Conservation (phyloP, 53 echinoderm and acorn worm genomes). For the Echinarachnius parma region DNA sequence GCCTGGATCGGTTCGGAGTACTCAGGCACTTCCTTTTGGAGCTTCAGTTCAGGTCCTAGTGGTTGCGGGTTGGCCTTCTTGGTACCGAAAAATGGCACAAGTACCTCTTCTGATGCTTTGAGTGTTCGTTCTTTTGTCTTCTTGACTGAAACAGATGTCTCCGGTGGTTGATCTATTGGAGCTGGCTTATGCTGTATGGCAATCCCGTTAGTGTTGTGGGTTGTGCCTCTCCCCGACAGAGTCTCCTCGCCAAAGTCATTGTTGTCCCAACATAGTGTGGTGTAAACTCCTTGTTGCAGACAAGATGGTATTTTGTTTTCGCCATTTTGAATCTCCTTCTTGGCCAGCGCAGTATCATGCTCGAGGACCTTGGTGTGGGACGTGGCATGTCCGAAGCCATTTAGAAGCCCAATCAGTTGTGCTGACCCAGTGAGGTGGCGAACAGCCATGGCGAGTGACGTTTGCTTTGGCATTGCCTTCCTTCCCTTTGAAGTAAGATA, state of each 20-base stretch:
- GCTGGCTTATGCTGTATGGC: slow-evolving; percentile 22
- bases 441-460: slow-evolving; percentile 58
- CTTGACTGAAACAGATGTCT: too few relatives aligned
- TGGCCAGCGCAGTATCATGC: slow-evolving; percentile 65
- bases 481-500: slow-evolving; percentile 67
- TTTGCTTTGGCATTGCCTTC: slow-evolving; percentile 59
- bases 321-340: not conserved
- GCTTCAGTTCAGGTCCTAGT: not conserved
- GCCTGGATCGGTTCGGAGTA: too few relatives aligned
- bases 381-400: slow-evolving; percentile 46
- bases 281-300: not conserved
- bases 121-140: slow-evolving; percentile 12
- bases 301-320: slow-evolving; percentile 1
- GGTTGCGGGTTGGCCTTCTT: slow-evolving; percentile 18
- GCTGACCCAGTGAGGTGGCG: slow-evolving; percentile 59
- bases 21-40: not conserved
- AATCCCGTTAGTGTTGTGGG: slow-evolving; percentile 61
- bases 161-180: slow-evolving; percentile 21
- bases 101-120: slow-evolving; percentile 4
- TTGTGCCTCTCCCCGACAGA: slow-evolving; percentile 59
- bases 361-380: slow-evolving; percentile 48
- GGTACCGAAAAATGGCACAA: slow-evolving; percentile 15
- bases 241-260: slow-evolving; percentile 60
- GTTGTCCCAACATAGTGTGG: slow-evolving; percentile 63
- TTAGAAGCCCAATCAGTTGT: slow-evolving; percentile 58